Evolutionary conservation across 1,140 invertebrate species (phyloP), one percentile per base, ranked within the genome.

Genomic region (Odontomachus brunneus): DNA sequence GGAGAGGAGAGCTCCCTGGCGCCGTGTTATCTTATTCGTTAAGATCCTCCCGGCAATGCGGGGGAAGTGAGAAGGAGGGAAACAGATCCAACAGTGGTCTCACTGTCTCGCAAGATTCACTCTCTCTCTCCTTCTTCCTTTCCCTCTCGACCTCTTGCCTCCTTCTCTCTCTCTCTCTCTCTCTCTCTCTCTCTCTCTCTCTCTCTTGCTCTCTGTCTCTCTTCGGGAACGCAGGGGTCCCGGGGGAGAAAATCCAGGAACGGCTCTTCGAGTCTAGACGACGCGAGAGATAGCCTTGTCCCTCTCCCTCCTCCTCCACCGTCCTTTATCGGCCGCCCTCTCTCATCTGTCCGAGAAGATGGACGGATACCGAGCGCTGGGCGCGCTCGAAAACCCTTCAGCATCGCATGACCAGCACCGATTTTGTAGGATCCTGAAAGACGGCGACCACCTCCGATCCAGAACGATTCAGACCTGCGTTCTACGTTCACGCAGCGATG

Each of bases 1-100:
- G 38, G 33, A 60, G 82, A 60, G 49, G 65, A 62, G 84, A 88
- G 88, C 86, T 90, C 88, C 88, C 88, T 92, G 92, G 93, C 92
- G 92, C 91, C 92, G 91, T 81, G 89, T 93, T 94, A 93, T 94
- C 93, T 93, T 88, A 85, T 91, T 91, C 89, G 91, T 90, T 90
- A 91, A 93, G 92, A 93, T 93, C 92, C 92, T 91, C 88, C n/a
- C 81, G 88, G 78, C 87, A 44, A 72, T 22, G 65, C 57, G 60
- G 81, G 63, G 69, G 76, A 7, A 26, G 38, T 14, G 67, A 49
- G 66, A 74, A 29, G 78, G 72, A 66, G 72, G 63, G 82, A 80
- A 74, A 89, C 86, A 74, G 89, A 88, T 85, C 53, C 84, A 86
- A 91, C 89, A 91, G 86, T 87, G 86, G 86, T 74, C 75, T 67